Evolutionary conservation across 2,797 vertebrate species (phyloP).

Genomic region (Meda fulgida): DNA sequence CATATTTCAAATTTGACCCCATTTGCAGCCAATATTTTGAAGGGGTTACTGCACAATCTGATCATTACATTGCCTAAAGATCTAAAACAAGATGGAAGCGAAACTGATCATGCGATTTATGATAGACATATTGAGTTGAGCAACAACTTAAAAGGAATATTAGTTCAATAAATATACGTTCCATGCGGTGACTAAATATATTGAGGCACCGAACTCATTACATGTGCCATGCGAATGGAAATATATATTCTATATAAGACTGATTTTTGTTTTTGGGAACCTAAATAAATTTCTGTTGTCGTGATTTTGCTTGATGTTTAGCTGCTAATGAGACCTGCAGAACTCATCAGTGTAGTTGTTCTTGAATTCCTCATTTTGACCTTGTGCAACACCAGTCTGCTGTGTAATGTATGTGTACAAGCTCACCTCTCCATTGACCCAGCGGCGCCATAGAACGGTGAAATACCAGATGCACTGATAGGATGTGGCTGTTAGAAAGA

Average conservation of each 20-base stretch:
- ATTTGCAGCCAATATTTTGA: neutral
- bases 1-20: neutral
- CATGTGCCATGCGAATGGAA: neutral
- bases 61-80: neutral
- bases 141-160: neutral
- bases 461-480: neutral
- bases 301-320: constrained; percentile 58
- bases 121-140: neutral
- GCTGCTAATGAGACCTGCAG: constrained; percentile 47
- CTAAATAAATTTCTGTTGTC: neutral
- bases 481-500: neutral
- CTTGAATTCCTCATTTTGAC: constrained; percentile 19
- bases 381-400: neutral
- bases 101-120: neutral
- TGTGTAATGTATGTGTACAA: neutral
- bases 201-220: neutral
- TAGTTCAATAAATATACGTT: neutral
- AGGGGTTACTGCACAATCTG: neutral
- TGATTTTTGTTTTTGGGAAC: neutral
- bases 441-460: neutral
- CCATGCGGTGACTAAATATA: neutral
- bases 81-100: neutral
- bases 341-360: constrained; percentile 12
- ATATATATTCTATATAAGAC: neutral
- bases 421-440: neutral